Conservation (phyloP, 2,113 vertebrate genomes). For the Xenus cinereus region DNA sequence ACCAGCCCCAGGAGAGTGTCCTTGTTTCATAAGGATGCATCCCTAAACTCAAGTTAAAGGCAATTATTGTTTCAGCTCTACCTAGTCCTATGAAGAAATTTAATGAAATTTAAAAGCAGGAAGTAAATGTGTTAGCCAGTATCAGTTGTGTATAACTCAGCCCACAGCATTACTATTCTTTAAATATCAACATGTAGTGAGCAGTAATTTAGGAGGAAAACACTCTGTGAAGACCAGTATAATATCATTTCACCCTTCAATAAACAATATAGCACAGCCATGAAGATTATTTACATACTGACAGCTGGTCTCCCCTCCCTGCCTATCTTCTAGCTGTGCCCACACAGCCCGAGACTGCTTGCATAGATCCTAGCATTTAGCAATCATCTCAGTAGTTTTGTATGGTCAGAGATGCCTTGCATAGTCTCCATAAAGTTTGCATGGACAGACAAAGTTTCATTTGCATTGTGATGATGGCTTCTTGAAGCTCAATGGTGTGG, state of each 20-base stretch:
- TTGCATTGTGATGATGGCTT: not conserved
- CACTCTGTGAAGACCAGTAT: not conserved
- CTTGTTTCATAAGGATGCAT: not conserved
- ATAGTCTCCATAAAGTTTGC: not conserved
- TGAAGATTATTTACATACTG: not conserved
- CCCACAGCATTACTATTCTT: not conserved
- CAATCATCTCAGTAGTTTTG: not conserved
- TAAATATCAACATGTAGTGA: not conserved
- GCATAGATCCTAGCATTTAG: not conserved
- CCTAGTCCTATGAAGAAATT: not conserved
- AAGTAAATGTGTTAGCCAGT: not conserved
- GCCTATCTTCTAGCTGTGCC: not conserved
- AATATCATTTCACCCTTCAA: constrained; percentile 2
- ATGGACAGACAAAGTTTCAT: not conserved
- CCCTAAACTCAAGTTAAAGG: not conserved
- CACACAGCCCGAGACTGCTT: not conserved
- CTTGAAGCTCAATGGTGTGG: not conserved
- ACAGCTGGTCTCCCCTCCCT: not conserved
- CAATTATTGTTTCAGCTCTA: not conserved
- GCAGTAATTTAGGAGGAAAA: not conserved
- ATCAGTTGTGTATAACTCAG: not conserved
- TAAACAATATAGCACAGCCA: not conserved
- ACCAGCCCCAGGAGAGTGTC: not conserved
- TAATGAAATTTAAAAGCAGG: not conserved
- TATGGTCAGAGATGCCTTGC: not conserved